Conservation (phyloP, 2,797 vertebrate species). For the Tolypeutes matacus region DNA sequence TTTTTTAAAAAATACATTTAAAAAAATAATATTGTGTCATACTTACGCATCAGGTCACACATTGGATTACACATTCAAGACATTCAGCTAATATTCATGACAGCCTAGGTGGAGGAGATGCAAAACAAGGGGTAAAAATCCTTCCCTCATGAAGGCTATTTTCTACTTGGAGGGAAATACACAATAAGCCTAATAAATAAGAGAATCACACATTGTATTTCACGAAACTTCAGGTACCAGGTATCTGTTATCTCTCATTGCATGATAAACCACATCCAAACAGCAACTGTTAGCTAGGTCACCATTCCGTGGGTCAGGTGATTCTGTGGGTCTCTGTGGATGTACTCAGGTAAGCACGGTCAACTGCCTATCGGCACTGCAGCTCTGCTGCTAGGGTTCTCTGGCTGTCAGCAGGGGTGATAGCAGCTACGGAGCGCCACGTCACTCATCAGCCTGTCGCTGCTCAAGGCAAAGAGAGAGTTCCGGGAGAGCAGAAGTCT, state of each 20-base stretch:
- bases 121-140: background rate
- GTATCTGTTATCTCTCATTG: background rate
- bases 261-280: constrained; percentile 11
- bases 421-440: background rate
- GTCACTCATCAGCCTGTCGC: background rate
- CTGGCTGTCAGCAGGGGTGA: background rate
- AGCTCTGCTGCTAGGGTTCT: background rate
- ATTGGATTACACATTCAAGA: background rate
- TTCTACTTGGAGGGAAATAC: background rate
- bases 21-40: background rate
- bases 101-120: background rate
- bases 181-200: background rate
- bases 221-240: background rate
- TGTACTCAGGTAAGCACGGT: no score
- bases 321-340: no score
- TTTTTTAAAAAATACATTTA: no score
- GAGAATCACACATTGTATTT: background rate
- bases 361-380: background rate
- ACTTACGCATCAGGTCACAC: no score
- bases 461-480: background rate
- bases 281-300: background rate
- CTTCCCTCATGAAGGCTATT: background rate
- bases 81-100: background rate
- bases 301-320: background rate
- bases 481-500: background rate